Base-by-base conservation (phyloP, 2,888 invertebrate species). In the Tenthredo scrophulariae region DNA sequence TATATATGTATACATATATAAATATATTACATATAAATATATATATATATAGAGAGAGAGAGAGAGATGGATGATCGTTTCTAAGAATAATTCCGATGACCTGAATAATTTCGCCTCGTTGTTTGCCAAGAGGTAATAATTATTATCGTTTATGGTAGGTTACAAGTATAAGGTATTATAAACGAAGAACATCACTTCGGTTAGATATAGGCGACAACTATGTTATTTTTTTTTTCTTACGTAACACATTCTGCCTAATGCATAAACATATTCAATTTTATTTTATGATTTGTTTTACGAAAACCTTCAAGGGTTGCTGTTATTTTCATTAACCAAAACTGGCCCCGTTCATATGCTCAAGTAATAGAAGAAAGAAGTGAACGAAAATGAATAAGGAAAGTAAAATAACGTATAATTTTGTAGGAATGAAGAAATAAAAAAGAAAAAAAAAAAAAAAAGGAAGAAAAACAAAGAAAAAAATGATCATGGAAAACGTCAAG, bases 71-170 rank as follows among this genome's bases (percentile, higher is more conserved):
- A 62, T 62, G 40, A 74, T 37, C 40, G 40, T 43, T 74, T 74
- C 43, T 74, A 43, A 74, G 72, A 74, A 74, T 74, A 74, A 74
- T 74, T 74, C 29, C 18, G 18, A 77, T 77, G 77, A 77, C 77
- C 77, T 77, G 77, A 77, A 77, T 74, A 77, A 50, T 50, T 77
- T 77, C 46, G 18, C 54, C 40, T 77, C 77, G 37, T 77, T 77
- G 77, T 77, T 77, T 77, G 33, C 33, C 46, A 54, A 77, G 77
- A 77, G 29, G 77, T 50, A 77, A 77, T 77, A 77, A 77, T 54
- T 54, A 77, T 77, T 74, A 74, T 74, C 72, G 72, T 22, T 74
- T 43, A 15, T 67, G 46, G 26, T 29, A 67, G 15, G 43, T 9
- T 43, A 43, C 22, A 43, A 22, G 43, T 74, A n/a, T 22, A 13